Evolutionary conservation across 2,113 vertebrate genomes (phyloP), one percentile per base, ranked within the genome.

Genomic region (Lophochroa leadbeateri): DNA sequence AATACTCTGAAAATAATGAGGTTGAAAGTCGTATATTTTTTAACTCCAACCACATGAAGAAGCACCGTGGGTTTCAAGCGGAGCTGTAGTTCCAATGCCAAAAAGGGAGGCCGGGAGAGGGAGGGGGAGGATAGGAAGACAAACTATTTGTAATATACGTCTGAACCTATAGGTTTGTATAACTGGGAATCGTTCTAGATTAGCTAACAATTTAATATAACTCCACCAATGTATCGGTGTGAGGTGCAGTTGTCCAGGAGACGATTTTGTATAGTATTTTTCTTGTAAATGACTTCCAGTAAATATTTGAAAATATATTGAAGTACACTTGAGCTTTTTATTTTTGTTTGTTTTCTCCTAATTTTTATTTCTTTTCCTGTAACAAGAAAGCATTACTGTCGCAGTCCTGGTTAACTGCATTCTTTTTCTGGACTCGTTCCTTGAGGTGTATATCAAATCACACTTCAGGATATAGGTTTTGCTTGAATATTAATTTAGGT

Each of bases 231-330:
- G 97, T 99, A 98, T 98, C 97, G 98, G 98, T 98, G 98, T 95
- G 98, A 99, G 98, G 97, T 96, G 98, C 99, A 99, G 98, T 98
- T 99, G 99, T 99, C 98, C 98, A 98, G 98, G 98, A 99, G 98
- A 98, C 98, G 98, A 98, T 99, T 99, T 99, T 99, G 99, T 99
- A 99, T 99, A 99, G 98, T 98, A 99, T 99, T 99, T 98, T 99
- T 99, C 99, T 99, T 99, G 99, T 99, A 99, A 98, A 99, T 99
- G 98, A 98, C 98, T 98, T 98, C 98, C 98, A 99, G 99, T 99
- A 99, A 99, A 99, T 99, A 99, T 99, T 98, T 99, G 98, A 98
- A 98, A 99, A 98, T 99, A 99, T 99, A 99, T 98, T 98, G 98
- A 98, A 98, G 98, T 99, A 99, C 98, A 99, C 96, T 99, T 97